These are phyloP conservation scores for Mimachlamys varia DNA, from an alignment of 2,888 invertebrate genomes.

Conservation along the genomic window DNA sequence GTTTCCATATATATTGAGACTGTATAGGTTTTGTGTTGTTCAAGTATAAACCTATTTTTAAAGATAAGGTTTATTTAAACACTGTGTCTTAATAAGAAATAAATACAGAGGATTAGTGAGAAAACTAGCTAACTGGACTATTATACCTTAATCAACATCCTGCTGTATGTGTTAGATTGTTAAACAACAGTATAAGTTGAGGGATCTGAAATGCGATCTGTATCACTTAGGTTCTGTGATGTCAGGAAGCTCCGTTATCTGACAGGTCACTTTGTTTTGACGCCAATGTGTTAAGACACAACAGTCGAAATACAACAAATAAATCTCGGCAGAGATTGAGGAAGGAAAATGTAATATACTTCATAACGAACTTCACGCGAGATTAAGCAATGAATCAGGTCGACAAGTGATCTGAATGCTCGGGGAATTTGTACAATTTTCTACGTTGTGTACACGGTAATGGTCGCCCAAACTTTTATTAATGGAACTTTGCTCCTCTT, in stretches of 20 bases:
- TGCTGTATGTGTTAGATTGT: too few species aligned
- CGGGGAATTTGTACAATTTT: constrained; percentile 28
- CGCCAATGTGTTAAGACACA: constrained; percentile 17
- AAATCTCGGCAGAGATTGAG: neutral
- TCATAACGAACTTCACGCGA: constrained; percentile 31
- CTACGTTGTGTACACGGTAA: constrained; percentile 28
- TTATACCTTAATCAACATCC: too few species aligned
- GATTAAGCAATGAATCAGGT: constrained; percentile 34
- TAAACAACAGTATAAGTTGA: neutral
- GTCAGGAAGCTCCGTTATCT: neutral
- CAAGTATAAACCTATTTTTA: too few species aligned
- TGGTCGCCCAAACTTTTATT: constrained; percentile 31
- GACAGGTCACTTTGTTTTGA: neutral
- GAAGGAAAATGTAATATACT: constrained; percentile 27
- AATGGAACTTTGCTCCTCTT: constrained; percentile 21
- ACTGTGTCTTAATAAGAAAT: too few species aligned
- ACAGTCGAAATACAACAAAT: neutral
- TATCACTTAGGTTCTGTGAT: constrained; percentile 12
- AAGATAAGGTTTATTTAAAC: too few species aligned
- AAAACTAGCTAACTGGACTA: too few species aligned
- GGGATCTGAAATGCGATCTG: neutral
- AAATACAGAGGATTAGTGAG: too few species aligned
- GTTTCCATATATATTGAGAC: too few species aligned
- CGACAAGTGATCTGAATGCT: constrained; percentile 23
- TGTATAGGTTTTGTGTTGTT: too few species aligned